Percentiles rank a stretch among this genome's conserved stretches.
Evolutionary conservation across 2,113 vertebrate genomes (phyloP).

Genomic region (Gavialis gangeticus): DNA sequence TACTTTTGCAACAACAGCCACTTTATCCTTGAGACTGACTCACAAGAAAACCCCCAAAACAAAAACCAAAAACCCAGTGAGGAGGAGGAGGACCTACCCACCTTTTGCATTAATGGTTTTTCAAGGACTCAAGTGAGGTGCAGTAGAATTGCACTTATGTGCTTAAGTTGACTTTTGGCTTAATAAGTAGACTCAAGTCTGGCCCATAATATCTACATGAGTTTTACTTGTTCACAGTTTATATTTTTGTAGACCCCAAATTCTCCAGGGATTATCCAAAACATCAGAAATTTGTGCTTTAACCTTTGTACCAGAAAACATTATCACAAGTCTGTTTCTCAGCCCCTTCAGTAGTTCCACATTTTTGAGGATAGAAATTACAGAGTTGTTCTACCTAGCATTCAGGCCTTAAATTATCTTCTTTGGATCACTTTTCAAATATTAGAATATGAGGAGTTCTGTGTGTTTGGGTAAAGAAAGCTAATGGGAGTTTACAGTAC

Average conservation of each 20-base stretch:
- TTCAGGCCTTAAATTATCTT: not conserved
- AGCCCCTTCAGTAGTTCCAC: not conserved
- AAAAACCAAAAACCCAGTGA: too few relatives aligned
- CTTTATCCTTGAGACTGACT: too few relatives aligned
- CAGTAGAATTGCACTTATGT: too few relatives aligned
- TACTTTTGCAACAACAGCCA: too few relatives aligned
- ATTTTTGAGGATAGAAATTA: not conserved
- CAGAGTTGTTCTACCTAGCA: not conserved
- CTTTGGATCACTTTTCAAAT: not conserved
- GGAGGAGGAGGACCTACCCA: too few relatives aligned
- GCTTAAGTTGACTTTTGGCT: too few relatives aligned
- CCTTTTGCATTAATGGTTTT: too few relatives aligned
- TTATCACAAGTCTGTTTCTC: not conserved
- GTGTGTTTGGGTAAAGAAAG: conserved; percentile 3
- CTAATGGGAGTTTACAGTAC: not conserved
- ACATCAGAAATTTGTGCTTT: not conserved
- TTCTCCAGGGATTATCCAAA: not conserved
- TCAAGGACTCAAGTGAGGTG: too few relatives aligned
- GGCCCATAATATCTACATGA: not conserved
- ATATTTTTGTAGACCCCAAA: not conserved
- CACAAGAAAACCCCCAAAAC: too few relatives aligned
- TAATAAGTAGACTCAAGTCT: too few relatives aligned
- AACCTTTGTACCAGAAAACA: conserved; percentile 8
- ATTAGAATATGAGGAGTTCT: not conserved
- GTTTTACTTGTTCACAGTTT: not conserved